These are phyloP conservation scores for Ciconia maguari DNA, from an alignment of 2,113 vertebrate genomes.

Conservation along the genomic window DNA sequence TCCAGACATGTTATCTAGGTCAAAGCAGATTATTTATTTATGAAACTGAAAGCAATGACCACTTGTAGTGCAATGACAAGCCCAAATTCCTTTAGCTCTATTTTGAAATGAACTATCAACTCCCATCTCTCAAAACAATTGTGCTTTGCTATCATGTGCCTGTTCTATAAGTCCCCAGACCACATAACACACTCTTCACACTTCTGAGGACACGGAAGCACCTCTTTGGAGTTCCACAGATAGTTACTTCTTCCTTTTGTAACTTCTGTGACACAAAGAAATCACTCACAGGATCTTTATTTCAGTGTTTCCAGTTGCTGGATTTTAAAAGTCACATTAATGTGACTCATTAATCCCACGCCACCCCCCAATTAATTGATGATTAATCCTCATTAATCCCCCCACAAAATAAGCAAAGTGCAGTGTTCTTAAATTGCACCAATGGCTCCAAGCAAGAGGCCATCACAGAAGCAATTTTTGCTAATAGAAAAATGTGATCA, in stretches of 20 bases:
- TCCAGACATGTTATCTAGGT: neutral
- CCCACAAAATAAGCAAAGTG: neutral
- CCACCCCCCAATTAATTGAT: neutral
- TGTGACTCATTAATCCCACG: neutral
- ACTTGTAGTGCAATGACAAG: neutral
- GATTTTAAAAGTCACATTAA: neutral
- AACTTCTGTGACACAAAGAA: neutral
- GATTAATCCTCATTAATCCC: neutral
- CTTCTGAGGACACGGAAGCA: neutral
- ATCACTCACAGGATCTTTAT: neutral
- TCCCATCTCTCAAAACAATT: neutral
- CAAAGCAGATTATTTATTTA: constrained; percentile 28
- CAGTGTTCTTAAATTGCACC: neutral
- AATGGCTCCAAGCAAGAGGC: neutral
- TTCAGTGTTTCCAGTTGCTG: neutral
- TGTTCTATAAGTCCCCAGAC: neutral
- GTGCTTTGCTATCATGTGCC: neutral
- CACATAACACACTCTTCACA: neutral
- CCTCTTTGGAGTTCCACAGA: neutral
- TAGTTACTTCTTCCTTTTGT: neutral
- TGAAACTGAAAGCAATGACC: neutral
- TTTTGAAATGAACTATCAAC: neutral
- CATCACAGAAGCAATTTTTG: neutral
- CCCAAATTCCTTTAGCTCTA: neutral
- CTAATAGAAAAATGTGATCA: neutral